Conservation (phyloP, 2,888 invertebrate species). For the Plebejus argus region DNA sequence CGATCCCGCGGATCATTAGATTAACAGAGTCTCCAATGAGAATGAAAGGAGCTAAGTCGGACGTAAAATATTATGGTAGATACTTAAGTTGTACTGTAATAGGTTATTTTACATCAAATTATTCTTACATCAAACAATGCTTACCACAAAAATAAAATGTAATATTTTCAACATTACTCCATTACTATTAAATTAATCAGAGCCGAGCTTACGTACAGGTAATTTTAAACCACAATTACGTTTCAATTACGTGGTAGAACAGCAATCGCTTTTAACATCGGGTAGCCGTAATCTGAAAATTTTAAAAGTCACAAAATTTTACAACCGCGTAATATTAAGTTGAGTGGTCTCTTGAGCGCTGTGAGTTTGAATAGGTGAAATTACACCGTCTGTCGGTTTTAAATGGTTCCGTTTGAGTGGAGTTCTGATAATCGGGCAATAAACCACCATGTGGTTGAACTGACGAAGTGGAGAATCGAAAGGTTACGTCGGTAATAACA, state of each 20-base stretch:
- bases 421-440: not conserved
- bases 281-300: not conserved
- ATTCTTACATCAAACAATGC: no score
- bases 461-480: not conserved
- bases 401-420: conserved; percentile 15
- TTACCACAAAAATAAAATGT: no score
- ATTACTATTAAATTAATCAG: not conserved
- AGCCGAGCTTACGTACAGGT: not conserved
- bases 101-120: no score
- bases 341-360: not conserved
- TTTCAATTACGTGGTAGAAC: not conserved
- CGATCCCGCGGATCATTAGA: no score
- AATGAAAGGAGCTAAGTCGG: no score
- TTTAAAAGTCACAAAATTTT: conserved; percentile 20
- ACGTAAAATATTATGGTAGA: no score
- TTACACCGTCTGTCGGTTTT: conserved; percentile 7
- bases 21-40: no score
- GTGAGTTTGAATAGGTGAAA: not conserved
- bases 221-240: not conserved
- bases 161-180: not conserved
- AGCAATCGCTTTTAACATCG: not conserved
- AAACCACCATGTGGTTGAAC: not conserved
- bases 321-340: conserved; percentile 12
- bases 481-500: no score
- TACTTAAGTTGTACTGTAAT: no score